A percentile compares a stretch with the other conserved stretches of the same genome.
Conservation (phyloP, 2,113 vertebrate genomes). For the Eptatretus burgeri region DNA sequence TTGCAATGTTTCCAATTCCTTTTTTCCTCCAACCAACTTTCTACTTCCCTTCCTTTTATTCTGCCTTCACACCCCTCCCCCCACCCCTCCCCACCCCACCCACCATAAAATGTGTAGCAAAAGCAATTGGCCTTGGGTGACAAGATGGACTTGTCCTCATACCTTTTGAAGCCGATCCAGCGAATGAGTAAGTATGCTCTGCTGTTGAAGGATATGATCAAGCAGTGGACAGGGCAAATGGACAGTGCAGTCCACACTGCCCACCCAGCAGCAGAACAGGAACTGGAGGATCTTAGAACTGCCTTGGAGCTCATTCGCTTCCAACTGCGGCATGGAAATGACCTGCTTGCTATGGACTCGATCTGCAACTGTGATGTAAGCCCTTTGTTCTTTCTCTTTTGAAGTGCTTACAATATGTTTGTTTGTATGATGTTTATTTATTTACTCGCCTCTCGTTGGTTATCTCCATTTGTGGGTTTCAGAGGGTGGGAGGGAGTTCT, state of each 20-base stretch:
- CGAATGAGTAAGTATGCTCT: conserved; percentile 81
- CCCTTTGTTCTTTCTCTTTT: conserved; percentile 7
- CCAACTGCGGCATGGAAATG: conserved; percentile 35
- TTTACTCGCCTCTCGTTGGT: too few relatives aligned
- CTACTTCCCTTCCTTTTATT: not conserved
- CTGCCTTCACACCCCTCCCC: not conserved
- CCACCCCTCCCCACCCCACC: not conserved
- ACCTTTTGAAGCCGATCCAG: conserved; percentile 77
- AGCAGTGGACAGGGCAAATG: conserved; percentile 24
- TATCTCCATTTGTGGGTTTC: too few relatives aligned
- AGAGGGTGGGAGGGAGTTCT: too few relatives aligned
- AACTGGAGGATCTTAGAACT: conserved; percentile 33
- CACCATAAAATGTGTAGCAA: conserved; percentile 22
- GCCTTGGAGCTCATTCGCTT: conserved; percentile 34
- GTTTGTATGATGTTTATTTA: too few relatives aligned
- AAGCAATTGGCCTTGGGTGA: conserved; percentile 61
- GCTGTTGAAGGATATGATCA: conserved; percentile 62
- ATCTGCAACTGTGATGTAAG: conserved; percentile 47
- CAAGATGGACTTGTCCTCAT: conserved; percentile 79
- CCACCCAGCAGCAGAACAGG: conserved; percentile 31
- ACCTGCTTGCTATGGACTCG: conserved; percentile 45
- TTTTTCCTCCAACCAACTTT: not conserved
- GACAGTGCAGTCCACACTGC: not conserved
- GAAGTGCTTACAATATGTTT: too few relatives aligned
- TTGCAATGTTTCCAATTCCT: too few relatives aligned